These are phyloP conservation scores for Lepilemur ruficaudatus DNA, from an alignment of 2,797 vertebrate species.

Conservation along the genomic window DNA sequence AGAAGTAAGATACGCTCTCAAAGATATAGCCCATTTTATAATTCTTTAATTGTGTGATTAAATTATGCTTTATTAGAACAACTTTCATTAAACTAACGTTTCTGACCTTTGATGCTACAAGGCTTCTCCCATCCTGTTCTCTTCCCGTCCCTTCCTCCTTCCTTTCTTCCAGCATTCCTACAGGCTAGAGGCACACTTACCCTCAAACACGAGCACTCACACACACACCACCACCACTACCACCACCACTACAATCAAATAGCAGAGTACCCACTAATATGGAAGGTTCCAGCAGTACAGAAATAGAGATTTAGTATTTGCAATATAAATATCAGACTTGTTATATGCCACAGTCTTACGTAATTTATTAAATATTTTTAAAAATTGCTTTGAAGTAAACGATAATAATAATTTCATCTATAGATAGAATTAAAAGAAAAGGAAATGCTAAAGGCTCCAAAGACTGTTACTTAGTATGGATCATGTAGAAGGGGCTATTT, in stretches of 20 bases:
- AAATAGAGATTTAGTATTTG: neutral
- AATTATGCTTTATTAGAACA: neutral
- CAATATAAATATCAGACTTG: neutral
- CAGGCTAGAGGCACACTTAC: accelerated
- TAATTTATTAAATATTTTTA: neutral
- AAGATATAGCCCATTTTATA: neutral
- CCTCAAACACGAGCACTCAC: neutral
- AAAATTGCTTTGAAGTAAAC: neutral
- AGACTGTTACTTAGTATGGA: neutral
- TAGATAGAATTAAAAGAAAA: constrained; percentile 24
- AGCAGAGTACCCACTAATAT: neutral
- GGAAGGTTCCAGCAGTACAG: neutral
- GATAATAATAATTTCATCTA: neutral
- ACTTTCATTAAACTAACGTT: neutral
- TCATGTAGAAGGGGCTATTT: neutral
- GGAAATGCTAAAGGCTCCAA: neutral
- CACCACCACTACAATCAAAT: neutral
- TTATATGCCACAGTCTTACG: neutral
- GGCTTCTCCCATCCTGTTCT: accelerated
- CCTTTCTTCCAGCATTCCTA: neutral
- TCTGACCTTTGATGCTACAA: neutral
- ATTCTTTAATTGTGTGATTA: neutral
- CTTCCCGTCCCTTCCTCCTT: accelerated
- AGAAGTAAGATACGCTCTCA: neutral
- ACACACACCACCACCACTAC: neutral